Base-by-base conservation (phyloP, 2,113 vertebrate species). In the Connochaetes taurinus region DNA sequence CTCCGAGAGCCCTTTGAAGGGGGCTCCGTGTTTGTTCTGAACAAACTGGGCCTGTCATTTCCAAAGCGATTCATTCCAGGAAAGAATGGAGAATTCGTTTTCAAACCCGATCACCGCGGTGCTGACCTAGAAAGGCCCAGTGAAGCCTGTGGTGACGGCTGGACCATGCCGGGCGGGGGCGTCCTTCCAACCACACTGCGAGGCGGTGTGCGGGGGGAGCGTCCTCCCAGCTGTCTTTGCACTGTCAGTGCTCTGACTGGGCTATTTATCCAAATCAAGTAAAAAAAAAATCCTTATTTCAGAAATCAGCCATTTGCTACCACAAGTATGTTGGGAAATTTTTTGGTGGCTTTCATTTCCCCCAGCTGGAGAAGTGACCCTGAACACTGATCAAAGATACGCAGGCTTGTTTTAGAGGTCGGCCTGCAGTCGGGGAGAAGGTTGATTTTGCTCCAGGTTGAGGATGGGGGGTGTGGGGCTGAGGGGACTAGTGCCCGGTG, bases 41-140 rank as follows among this genome's bases (percentile, higher is more conserved):
- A 80, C 95, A 94, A 96, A 84, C 43, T 36, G 45, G 76, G 40
- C 50, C 95, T 93, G 76, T 40, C 87, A 80, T 45, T 93, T 95
- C 93, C 67, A 87, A 97, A 97, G 36, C n/a, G 45, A 90, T 81
- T 96, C 53, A 95, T 74, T 91, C 53, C 80, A 95, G 78, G 31
- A 58, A 85, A 97, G 67, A 57, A 88, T 43, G 60, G 40, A 94
- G 55, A 91, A 96, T 33, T 36, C 36, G 6, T 52, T 95, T 96
- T 86, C 91, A 83, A 88, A 92, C 90, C 47, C 90, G 86, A 88
- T 43, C 47, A 60, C 94, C 19, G 43, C 67, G 31, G 81, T 3
- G n/a, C 29, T 94, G 94, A 60, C 92, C 97, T 92, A 82, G 62
- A 96, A 95, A 87, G 80, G 36, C 17, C 74, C 0, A 74, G 91